Conservation (phyloP, 2,797 vertebrate genomes). For the Phataginus tricuspis region DNA sequence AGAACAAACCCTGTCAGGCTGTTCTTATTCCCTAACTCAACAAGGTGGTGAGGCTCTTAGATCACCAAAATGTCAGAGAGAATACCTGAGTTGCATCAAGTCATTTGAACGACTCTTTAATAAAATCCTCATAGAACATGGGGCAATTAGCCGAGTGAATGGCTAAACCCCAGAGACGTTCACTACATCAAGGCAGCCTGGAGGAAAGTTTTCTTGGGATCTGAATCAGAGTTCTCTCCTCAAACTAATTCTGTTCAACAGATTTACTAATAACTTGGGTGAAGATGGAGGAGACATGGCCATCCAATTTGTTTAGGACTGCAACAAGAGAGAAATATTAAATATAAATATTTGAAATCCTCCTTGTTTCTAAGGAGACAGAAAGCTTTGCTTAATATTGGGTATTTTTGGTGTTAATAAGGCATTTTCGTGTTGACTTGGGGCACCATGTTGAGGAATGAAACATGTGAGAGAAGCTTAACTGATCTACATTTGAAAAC, state of each 20-base stretch:
- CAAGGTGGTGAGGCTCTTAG: neutral
- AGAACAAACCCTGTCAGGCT: neutral
- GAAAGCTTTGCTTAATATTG: neutral
- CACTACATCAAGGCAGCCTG: neutral
- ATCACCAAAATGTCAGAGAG: neutral
- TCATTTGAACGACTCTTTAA: neutral
- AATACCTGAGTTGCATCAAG: neutral
- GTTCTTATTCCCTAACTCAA: neutral
- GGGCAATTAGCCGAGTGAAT: neutral
- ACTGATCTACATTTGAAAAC: neutral
- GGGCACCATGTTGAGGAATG: neutral
- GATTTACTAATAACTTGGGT: neutral
- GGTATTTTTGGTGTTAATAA: neutral
- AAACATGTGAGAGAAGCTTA: neutral
- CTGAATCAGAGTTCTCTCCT: neutral
- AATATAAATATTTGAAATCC: neutral
- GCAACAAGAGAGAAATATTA: neutral
- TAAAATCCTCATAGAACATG: conserved; percentile 35
- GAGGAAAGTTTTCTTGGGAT: neutral
- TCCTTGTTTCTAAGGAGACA: neutral
- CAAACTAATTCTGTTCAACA: conserved; percentile 4
- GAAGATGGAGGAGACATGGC: neutral
- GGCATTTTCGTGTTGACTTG: neutral
- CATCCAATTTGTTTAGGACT: neutral
- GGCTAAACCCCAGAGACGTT: neutral